A percentile compares a stretch with the other conserved stretches of the same genome.
Conservation (phyloP, 2,797 vertebrate species). For the Catamblyrhynchus diadema region DNA sequence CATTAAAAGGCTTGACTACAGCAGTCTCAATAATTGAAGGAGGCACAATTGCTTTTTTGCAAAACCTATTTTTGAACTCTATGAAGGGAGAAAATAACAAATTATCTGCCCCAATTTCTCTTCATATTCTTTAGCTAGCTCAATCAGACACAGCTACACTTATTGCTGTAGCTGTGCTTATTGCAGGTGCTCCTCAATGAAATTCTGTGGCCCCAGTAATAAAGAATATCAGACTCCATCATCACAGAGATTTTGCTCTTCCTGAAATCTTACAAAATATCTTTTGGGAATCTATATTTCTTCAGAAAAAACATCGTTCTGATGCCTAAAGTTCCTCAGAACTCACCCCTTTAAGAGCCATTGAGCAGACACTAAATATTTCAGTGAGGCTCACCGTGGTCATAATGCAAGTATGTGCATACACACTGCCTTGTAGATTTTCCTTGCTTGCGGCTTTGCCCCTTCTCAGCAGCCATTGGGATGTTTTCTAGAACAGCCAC, state of each 20-base stretch:
- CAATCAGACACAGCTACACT: not conserved
- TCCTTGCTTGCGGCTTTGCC: not conserved
- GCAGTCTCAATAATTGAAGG: slow-evolving; percentile 24
- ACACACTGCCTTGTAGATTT: not conserved
- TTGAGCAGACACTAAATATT: not conserved
- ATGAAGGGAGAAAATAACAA: slow-evolving; percentile 10
- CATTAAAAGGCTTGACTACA: slow-evolving; percentile 46
- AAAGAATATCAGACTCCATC: not conserved
- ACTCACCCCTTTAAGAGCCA: not conserved
- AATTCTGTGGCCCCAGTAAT: not conserved
- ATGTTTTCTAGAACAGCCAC: not conserved
- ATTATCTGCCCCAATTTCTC: not conserved
- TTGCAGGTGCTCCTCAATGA: not conserved
- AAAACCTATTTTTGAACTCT: slow-evolving; percentile 31
- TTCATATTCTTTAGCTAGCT: not conserved
- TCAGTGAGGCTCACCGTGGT: not conserved
- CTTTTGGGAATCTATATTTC: not conserved
- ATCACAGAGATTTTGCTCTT: not conserved
- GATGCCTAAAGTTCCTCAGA: not conserved
- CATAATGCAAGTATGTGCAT: not conserved
- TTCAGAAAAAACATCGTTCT: not conserved
- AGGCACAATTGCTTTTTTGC: slow-evolving; percentile 30
- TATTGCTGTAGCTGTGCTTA: not conserved
- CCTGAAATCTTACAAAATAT: not conserved
- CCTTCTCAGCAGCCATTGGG: not conserved